Conservation (phyloP, 1,140 invertebrate species). For the Sinonovacula constricta region DNA sequence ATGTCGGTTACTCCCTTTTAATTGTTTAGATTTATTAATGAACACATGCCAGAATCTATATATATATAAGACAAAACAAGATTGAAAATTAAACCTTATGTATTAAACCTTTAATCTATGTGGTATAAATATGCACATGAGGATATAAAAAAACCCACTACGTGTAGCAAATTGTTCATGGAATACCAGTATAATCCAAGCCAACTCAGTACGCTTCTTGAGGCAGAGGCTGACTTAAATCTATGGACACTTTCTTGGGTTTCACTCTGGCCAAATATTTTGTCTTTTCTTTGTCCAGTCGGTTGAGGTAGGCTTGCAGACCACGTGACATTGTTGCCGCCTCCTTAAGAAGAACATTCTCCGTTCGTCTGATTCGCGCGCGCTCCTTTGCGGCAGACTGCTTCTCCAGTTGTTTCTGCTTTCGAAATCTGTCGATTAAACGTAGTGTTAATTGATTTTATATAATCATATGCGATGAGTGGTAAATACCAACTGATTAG, state of each 20-base stretch:
- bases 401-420: constrained; percentile 17
- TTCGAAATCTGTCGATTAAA: constrained; percentile 28
- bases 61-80: too few relatives aligned
- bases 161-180: too few relatives aligned
- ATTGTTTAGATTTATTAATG: too few relatives aligned
- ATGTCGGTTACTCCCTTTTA: too few relatives aligned
- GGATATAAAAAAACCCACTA: too few relatives aligned
- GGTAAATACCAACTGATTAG: neutral
- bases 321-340: constrained; percentile 25
- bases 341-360: constrained; percentile 2
- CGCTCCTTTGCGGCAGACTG: constrained; percentile 9
- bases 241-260: neutral
- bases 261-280: constrained; percentile 10
- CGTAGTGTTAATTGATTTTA: neutral
- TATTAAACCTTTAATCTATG: too few relatives aligned
- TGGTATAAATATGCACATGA: too few relatives aligned
- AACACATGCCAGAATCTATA: too few relatives aligned
- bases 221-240: too few relatives aligned
- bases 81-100: too few relatives aligned
- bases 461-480: neutral
- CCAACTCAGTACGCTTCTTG: too few relatives aligned
- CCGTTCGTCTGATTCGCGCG: neutral
- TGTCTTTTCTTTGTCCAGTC: constrained; percentile 18
- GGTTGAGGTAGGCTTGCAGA: neutral
- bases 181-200: too few relatives aligned